These are phyloP conservation scores for Pristionchus maxplancki DNA, from an alignment of 2,888 invertebrate genomes.

Conservation along the genomic window DNA sequence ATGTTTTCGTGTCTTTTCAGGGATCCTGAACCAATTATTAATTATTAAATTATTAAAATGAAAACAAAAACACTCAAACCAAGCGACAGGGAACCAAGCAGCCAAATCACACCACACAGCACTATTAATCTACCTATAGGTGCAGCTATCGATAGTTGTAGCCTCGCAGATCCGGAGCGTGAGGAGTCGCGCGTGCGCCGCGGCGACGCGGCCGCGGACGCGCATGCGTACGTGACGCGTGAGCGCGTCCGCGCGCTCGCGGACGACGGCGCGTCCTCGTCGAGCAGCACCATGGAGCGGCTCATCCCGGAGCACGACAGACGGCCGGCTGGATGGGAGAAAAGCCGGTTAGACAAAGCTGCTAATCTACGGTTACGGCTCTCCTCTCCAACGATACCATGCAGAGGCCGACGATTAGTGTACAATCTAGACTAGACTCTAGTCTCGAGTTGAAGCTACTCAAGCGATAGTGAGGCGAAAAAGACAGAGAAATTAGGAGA, in stretches of 20 bases:
- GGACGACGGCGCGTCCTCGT: slow-evolving; percentile 55
- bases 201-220: neutral
- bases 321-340: slow-evolving; percentile 55
- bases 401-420: slow-evolving; percentile 28
- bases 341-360: neutral
- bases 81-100: slow-evolving; percentile 5
- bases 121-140: slow-evolving; percentile 47
- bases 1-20: slow-evolving; percentile 54
- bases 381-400: slow-evolving; percentile 1
- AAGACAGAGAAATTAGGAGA: slow-evolving; percentile 33
- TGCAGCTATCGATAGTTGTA: slow-evolving; percentile 60
- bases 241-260: slow-evolving; percentile 22
- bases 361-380: slow-evolving; percentile 25
- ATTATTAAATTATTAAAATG: neutral
- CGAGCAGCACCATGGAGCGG: slow-evolving; percentile 72
- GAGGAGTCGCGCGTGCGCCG: slow-evolving; percentile 1
- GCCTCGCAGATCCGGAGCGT: slow-evolving; percentile 42
- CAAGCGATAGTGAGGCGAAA: slow-evolving; percentile 22
- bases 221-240: slow-evolving; percentile 15
- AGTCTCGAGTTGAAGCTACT: slow-evolving; percentile 6
- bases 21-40: slow-evolving; percentile 16
- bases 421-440: slow-evolving; percentile 20
- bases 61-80: neutral
- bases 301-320: slow-evolving; percentile 69
- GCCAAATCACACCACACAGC: neutral